Evolutionary conservation across 1,140 invertebrate genomes (phyloP), one percentile per base, ranked within the genome.

Genomic region (Stegodyphus dumicola): DNA sequence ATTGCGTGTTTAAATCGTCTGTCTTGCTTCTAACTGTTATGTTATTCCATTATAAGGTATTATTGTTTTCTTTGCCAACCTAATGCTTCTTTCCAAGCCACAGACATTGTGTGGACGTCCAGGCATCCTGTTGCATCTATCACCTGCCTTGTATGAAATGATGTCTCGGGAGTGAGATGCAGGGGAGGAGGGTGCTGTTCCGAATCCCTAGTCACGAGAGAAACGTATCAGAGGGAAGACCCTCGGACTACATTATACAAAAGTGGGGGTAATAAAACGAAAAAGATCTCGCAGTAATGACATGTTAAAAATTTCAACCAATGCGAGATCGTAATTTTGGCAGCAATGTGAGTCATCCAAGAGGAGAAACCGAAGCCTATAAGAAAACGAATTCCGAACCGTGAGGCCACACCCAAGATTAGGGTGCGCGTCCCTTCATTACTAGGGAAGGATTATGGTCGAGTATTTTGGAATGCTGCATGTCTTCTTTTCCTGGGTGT

Each of bases 221-320:
- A 79, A 79, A 79, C 77, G 52, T 79, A 79, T 79, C 77, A 79
- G 52, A 3, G 33, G 66, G 49, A 7, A 18, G 65, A 56, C 54
- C 70, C 18, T 33, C 33, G 67, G 66, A 13, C 56, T 79, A 53
- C 17, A 56, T 56, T 69, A 69, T 49, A 51, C 54, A 79, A 78
- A 67, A 18, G 77, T 7, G 64, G 18, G 9, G 15, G 56, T 54
- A 66, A 67, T 67, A 69, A 48, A 69, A 18, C 7, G 71, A 52
- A 33, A 7, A 49, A 15, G 56, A 70, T 54, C 65, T 70, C 51
- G 15, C 66, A 54, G 77, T 79, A 79, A 79, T 79, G 77, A 79
- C 77, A 79, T 79, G 77, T 79, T 70, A 79, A 79, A 79, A 67
- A 79, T 79, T 79, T 79, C 77, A 79, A 49, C 66, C 66, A 53